Percentiles rank a stretch among this genome's conserved stretches.
These are phyloP conservation scores for Elmis aenea DNA, from an alignment of 2,888 invertebrate species.

Conservation along the genomic window DNA sequence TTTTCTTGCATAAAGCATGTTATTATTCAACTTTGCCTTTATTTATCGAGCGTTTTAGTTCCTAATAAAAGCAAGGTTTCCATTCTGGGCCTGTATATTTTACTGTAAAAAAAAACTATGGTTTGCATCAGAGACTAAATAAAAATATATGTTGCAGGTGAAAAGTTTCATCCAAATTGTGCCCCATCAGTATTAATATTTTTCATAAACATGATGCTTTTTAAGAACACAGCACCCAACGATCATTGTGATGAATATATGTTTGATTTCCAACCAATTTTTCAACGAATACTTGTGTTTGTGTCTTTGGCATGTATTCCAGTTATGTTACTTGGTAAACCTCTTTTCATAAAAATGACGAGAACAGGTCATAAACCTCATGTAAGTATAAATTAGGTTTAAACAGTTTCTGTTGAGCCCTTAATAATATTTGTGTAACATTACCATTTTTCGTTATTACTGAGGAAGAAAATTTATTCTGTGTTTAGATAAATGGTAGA, in stretches of 20 bases:
- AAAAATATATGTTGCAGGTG: conserved; percentile 18
- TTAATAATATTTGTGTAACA: conserved; percentile 1
- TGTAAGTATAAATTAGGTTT: no score
- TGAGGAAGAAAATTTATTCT: no score
- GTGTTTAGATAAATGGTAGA: conserved; percentile 29
- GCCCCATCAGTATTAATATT: conserved; percentile 97
- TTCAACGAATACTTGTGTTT: conserved; percentile 78
- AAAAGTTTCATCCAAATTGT: conserved; percentile 50
- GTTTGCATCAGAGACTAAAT: no score
- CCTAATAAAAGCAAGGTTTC: no score
- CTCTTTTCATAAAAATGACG: conserved; percentile 66
- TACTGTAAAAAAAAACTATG: no score
- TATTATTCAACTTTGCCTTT: no score
- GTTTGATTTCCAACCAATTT: conserved; percentile 64
- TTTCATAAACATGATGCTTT: conserved; percentile 97
- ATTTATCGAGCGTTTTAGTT: no score
- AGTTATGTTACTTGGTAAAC: conserved; percentile 91
- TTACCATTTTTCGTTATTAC: conserved; percentile 1
- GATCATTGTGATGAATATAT: conserved; percentile 58
- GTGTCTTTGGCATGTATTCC: conserved; percentile 83
- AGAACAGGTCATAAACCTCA: conserved; percentile 36
- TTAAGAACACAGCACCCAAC: conserved; percentile 57
- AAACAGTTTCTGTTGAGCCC: no score
- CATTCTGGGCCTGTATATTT: no score
- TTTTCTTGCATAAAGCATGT: no score